These are phyloP conservation scores for Amazona guildingii DNA, from an alignment of 2,113 vertebrate species.

Conservation along the genomic window DNA sequence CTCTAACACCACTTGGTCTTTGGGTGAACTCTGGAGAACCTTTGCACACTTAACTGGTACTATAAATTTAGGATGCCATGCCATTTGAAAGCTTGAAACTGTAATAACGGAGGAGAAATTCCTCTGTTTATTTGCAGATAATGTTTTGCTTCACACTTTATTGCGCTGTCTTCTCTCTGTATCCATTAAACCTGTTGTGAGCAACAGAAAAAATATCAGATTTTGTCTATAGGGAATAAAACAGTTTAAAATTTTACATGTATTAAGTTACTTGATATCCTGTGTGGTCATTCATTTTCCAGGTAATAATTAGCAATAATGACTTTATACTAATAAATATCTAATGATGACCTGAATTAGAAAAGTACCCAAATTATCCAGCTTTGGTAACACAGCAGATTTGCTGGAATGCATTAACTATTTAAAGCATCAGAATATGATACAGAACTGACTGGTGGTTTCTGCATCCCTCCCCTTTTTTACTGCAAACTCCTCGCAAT, in stretches of 20 bases:
- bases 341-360: slow-evolving; percentile 43
- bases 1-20: not conserved
- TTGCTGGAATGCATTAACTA: slow-evolving; percentile 36
- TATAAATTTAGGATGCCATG: not conserved
- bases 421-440: slow-evolving; percentile 28
- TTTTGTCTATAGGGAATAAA: slow-evolving; percentile 48
- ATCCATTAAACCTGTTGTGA: slow-evolving; percentile 52
- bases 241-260: slow-evolving; percentile 44
- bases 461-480: not conserved
- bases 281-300: slow-evolving; percentile 56
- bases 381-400: slow-evolving; percentile 6
- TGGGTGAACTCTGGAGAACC: not conserved
- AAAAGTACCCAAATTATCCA: slow-evolving; percentile 58
- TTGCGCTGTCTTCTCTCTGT: not conserved
- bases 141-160: slow-evolving; percentile 62
- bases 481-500: not conserved
- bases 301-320: slow-evolving; percentile 52
- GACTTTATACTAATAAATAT: slow-evolving; percentile 57
- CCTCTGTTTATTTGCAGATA: slow-evolving; percentile 48
- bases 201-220: slow-evolving; percentile 31
- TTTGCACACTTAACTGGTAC: slow-evolving; percentile 6
- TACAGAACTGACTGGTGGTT: not conserved
- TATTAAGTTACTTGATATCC: slow-evolving; percentile 47
- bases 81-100: slow-evolving; percentile 30
- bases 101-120: slow-evolving; percentile 36